Evolutionary conservation across 2,113 vertebrate species (phyloP), one percentile per base, ranked within the genome.

Genomic region (Notiomystis cincta): DNA sequence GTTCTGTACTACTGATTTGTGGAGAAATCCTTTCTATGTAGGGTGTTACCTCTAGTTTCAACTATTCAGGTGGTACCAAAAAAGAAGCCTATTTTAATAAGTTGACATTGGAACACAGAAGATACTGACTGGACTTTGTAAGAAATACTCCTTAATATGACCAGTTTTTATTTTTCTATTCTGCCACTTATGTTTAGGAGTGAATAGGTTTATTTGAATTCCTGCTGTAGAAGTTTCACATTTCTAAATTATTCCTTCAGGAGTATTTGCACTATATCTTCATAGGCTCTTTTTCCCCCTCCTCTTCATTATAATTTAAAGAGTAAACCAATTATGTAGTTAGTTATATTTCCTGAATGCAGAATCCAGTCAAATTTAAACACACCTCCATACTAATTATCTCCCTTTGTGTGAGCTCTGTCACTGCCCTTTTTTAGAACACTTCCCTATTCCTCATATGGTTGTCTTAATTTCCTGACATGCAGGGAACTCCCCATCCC

Each of bases 211-310:
- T 82, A 31, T 87, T 83, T 82, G 6, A 86, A 67, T 82, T 85
- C 5, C 20, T 53, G 71, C 61, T 18, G 3, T 31, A 77, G 30
- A 27, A 40, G 23, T 67, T 42, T 30, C 6, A 22, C 3, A 2
- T 27, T 80, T 83, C 20, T 27, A 33, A 89, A 61, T 51, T 73
- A 78, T 10, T 62, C 3, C 6, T 54, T 78, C 33, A 78, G 31
- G 16, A 64, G 10, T 53, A 33, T 45, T 79, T 86, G 54, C 5
- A 13, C 18, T 71, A 0, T 71, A 13, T 72, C 40, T 58, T 79
- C 27, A 42, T 6, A 21, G 5, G 3, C 13, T 45, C 6, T 73
- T 56, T 58, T 22, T 6, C 4, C 0, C 2, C 6, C 22, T n/a
- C 30, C 13, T 1, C 38, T 60, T 25, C 17, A 7, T 64, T 61